These are phyloP conservation scores for Zapus hudsonius DNA, from an alignment of 2,113 vertebrate genomes.

Conservation along the genomic window DNA sequence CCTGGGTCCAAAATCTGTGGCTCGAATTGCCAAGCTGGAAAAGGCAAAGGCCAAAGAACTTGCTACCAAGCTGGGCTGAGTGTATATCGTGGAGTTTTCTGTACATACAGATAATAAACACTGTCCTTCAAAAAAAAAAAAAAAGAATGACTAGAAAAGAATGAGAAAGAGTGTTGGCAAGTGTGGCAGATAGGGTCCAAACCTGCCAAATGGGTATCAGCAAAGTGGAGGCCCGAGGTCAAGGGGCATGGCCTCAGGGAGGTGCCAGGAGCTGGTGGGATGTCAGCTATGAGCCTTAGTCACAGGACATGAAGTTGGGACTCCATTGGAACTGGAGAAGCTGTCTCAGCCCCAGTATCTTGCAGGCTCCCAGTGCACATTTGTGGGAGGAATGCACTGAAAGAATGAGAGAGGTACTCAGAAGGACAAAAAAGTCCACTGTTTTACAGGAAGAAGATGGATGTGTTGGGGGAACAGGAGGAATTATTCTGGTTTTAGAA, in stretches of 20 bases:
- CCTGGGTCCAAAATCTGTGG: no score
- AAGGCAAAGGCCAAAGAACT: no score
- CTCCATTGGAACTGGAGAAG: not conserved
- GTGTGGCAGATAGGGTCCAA: not conserved
- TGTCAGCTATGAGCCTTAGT: not conserved
- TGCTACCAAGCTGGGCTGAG: no score
- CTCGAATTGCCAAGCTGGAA: no score
- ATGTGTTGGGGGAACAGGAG: not conserved
- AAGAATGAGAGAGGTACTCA: not conserved
- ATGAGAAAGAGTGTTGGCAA: not conserved
- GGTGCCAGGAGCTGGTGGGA: not conserved
- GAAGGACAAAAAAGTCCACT: not conserved
- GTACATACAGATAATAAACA: no score
- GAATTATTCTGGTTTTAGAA: conserved; percentile 33
- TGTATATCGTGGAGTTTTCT: no score
- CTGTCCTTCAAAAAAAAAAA: no score
- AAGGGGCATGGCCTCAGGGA: not conserved
- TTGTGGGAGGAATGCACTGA: not conserved
- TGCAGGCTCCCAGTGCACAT: not conserved
- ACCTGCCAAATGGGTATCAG: not conserved
- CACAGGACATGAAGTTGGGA: not conserved
- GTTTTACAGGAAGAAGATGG: conserved; percentile 20
- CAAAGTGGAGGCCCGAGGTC: not conserved
- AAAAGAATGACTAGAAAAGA: no score
- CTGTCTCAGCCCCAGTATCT: not conserved